Conservation (phyloP, 2,113 vertebrate genomes). For the Rhadina sibilatrix region DNA sequence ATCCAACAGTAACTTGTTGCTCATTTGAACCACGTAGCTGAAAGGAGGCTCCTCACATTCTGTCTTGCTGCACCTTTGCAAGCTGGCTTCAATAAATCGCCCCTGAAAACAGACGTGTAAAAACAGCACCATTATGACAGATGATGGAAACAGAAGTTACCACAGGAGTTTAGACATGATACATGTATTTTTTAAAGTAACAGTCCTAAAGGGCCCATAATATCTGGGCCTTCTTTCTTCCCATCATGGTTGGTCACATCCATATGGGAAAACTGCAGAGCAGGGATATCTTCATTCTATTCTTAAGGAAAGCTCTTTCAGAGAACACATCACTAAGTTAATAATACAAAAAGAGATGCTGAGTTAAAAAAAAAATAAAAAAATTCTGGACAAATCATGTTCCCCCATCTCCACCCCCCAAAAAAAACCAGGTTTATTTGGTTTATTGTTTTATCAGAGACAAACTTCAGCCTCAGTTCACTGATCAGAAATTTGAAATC, state of each 20-base stretch:
- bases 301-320: neutral
- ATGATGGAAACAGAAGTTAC: neutral
- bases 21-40: conserved; percentile 74
- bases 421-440: neutral
- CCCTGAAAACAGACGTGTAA: conserved; percentile 73
- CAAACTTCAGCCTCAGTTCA: neutral
- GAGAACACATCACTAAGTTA: neutral
- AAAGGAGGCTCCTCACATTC: conserved; percentile 80
- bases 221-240: neutral
- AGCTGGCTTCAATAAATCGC: conserved; percentile 78
- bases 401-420: neutral
- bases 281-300: neutral
- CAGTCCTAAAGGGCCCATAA: neutral
- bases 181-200: neutral
- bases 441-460: neutral
- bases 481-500: neutral
- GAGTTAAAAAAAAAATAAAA: neutral
- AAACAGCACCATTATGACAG: neutral
- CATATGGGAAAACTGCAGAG: neutral
- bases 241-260: neutral
- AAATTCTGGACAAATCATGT: neutral
- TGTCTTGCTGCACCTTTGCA: conserved; percentile 86
- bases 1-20: conserved; percentile 89
- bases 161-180: neutral
- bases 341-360: neutral